Evolutionary conservation across 2,797 vertebrate species (phyloP), one percentile per base, ranked within the genome.

Genomic region (Gallinago stenura): DNA sequence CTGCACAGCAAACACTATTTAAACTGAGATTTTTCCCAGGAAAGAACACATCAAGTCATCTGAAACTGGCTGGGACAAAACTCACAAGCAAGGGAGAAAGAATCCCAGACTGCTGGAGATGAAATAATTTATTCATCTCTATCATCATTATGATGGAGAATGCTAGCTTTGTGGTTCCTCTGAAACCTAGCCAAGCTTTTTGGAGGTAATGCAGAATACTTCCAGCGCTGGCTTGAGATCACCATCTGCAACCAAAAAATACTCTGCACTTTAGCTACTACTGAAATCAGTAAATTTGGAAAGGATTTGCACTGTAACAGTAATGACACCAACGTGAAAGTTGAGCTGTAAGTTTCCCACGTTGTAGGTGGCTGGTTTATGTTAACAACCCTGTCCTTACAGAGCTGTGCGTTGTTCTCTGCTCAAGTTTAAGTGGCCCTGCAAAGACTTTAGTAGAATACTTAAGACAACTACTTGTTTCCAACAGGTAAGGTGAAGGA

Each of bases 51-150:
- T 66, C 75, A 91, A 82, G 37, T 69, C 50, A 54, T 93, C 58
- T 76, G 65, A 93, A 95, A 89, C 28, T 61, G 66, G 12, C 79
- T 96, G 82, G 82, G 69, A 88, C 62, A 87, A 94, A 94, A 82
- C 43, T 82, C 51, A 37, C 17, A 72, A 94, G 64, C 33, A 86
- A 69, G 78, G 54, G 58, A 73, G 11, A 20, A 83, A 76, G 87
- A 87, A 80, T 24, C 76, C 85, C 87, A 93, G 94, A 66, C 73
- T 94, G 85, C 51, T 83, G 60, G 62, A 88, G 65, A 94, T 87
- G 39, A 91, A 97, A 86, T 87, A 39, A 87, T 88, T 89, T 86
- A 95, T 88, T 83, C 25, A 88, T 94, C 85, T 94, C 69, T 56
- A 57, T 22, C 61, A 73, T 80, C 65, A 88, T 70, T 83, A 69